phyloP scores from a whole-genome alignment of 2,888 invertebrate species.

The Pharmacophagus antenor region DNA sequence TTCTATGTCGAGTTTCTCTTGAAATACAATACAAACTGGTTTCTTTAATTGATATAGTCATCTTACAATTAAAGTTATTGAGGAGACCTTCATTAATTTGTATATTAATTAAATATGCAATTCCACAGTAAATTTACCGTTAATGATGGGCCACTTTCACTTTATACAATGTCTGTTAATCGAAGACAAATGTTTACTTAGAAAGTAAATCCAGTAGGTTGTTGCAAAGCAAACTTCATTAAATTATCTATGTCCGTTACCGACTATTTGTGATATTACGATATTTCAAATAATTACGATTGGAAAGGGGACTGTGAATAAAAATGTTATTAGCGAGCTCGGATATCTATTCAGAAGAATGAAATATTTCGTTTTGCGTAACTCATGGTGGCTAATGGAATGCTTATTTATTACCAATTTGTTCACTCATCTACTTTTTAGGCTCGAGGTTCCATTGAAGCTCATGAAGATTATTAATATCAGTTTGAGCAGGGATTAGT shows the following conservation, averaged over 20 bases:
- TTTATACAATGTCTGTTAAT: conserved; percentile 22
- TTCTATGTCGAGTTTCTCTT: not conserved
- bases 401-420: no score
- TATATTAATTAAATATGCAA: conserved; percentile 19
- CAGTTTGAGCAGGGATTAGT: no score
- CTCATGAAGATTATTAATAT: no score
- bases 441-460: no score
- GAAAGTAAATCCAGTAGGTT: conserved; percentile 16
- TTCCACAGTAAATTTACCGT: conserved; percentile 1
- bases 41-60: not conserved
- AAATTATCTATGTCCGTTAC: not conserved
- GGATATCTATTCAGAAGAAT: no score
- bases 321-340: no score
- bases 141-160: conserved; percentile 23
- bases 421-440: no score
- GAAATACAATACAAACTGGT: conserved; percentile 1
- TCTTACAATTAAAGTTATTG: conserved; percentile 13
- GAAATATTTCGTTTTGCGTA: no score
- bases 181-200: conserved; percentile 27
- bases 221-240: conserved; percentile 2
- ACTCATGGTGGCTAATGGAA: no score
- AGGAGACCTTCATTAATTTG: conserved; percentile 9
- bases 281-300: no score
- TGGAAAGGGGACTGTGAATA: no score
- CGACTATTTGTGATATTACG: no score